Evolutionary conservation across 2,888 invertebrate species (phyloP), one percentile per base, ranked within the genome.

Genomic region (Nomada fucata): DNA sequence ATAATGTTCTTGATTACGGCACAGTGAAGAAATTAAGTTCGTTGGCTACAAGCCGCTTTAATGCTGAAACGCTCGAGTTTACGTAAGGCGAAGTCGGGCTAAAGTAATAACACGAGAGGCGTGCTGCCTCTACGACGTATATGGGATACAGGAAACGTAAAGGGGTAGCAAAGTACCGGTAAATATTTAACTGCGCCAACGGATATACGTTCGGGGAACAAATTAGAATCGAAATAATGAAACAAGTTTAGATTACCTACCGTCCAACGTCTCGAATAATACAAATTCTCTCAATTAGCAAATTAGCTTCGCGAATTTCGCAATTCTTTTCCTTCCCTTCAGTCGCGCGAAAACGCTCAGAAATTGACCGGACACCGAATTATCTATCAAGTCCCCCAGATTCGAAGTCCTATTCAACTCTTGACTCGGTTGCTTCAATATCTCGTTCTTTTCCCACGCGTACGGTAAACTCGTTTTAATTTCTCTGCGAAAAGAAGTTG

Each of bases 121-220:
- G 11, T 68, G 68, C 42, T 68, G 55, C 55, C 18, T 36, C 23
- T 18, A 42, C 11, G 23, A 42, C 67, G 2, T 36, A 15, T 11
- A 53, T 1, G n/a, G 29, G 29, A n/a, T 10, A 42, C 36, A 5
- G 50, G n/a, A 29, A 65, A 47, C 47, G 50, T 47, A 9, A 65
- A 26, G n/a, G 65, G 29, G 29, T 36, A 29, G 68, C 23, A 55
- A 68, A 68, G 68, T 55, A 23, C 42, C 23, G 23, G 53, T 55
- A 68, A 68, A 68, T 68, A 55, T 68, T 68, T 68, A 55, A 67
- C 29, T 20, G 29, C 15, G 65, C 65, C 36, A 67, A 55, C 68
- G 44, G 55, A 2, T 42, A 23, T 15, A 68, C 23, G 11, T 15
- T 18, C 42, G 2, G 23, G 11, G 18, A 11, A 11, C 2, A 44